Base-by-base conservation (phyloP, 2,113 vertebrate genomes). In the Thunnus maccoyii region DNA sequence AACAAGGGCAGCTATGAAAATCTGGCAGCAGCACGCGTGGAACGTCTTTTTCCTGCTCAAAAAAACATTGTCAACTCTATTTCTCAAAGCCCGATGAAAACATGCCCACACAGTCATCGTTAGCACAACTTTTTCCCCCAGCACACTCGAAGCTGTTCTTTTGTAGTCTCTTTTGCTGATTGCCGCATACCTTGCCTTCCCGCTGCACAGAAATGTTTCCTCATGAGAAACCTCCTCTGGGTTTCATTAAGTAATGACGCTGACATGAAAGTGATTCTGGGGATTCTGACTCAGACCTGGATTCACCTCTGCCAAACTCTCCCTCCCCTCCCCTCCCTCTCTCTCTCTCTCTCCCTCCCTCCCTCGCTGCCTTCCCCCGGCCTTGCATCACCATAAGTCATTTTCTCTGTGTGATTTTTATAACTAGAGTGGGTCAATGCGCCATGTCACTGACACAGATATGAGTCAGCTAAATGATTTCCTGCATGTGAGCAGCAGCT, bases 391-490 rank as follows among this genome's bases (percentile, higher is more conserved):
- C 25, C 65, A 15, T 9, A 46, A 71, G 68, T 55, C 18, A 50
- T 60, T 75, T 48, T 72, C 32, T 61, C 41, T 71, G 63, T 61
- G 12, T 36, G 58, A 72, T 32, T 30, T 25, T 62, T 12, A 20
- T 63, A 85, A 89, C 55, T 66, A 47, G 41, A 83, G 71, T 7
- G 16, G 77, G 74, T 78, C 84, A 81, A 63, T 58, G 67, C 62
- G 25, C 69, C 22, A 25, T 78, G 83, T 80, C 84, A 56, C 72
- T 74, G 78, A 86, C 78, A 75, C 76, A 78, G 69, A 85, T 82
- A 82, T 89, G 84, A 93, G 76, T 93, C 86, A 86, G 83, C 86
- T 51, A 55, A 80, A 58, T 52, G 17, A 68, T 82, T 87, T 88
- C 79, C 87, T 88, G 75, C 67, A 15, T 79, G 54, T 63, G 82